A percentile compares a stretch with the other conserved stretches of the same genome.
These are phyloP conservation scores for Edolisoma coerulescens DNA, from an alignment of 2,113 vertebrate genomes.

Conservation along the genomic window DNA sequence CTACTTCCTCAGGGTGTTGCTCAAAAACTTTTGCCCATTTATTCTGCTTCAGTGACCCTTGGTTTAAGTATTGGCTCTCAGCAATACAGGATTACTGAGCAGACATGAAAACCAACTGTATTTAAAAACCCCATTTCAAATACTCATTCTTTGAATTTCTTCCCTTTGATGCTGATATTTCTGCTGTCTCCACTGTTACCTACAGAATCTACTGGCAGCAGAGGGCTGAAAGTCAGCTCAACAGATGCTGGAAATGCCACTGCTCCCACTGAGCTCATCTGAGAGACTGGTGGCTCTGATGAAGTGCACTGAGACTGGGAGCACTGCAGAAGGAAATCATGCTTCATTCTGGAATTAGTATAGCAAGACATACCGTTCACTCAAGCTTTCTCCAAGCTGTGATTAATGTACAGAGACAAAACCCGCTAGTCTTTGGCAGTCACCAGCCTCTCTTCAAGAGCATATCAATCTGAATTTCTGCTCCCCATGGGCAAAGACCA, in stretches of 20 bases:
- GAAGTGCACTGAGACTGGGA: not conserved
- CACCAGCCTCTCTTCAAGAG: not conserved
- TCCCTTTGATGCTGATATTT: not conserved
- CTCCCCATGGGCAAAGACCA: not conserved
- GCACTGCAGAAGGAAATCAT: not conserved
- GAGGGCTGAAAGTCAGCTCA: not conserved
- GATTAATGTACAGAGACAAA: not conserved
- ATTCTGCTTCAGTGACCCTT: not conserved
- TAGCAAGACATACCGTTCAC: not conserved
- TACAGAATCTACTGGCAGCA: not conserved
- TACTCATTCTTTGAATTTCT: not conserved
- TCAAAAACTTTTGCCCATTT: not conserved
- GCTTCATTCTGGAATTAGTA: not conserved
- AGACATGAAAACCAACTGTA: not conserved
- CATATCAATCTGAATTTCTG: not conserved
- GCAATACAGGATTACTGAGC: not conserved
- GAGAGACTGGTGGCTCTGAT: not conserved
- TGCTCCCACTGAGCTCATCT: not conserved
- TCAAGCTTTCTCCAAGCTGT: not conserved
- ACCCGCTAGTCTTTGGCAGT: not conserved
- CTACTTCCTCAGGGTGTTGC: not conserved
- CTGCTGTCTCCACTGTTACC: not conserved
- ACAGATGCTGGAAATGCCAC: not conserved
- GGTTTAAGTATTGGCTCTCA: not conserved
- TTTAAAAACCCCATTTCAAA: not conserved